A percentile compares a stretch with the other conserved stretches of the same genome.
These are phyloP conservation scores for Rhinoraja longicauda DNA, from an alignment of 2,797 vertebrate genomes.

Conservation along the genomic window DNA sequence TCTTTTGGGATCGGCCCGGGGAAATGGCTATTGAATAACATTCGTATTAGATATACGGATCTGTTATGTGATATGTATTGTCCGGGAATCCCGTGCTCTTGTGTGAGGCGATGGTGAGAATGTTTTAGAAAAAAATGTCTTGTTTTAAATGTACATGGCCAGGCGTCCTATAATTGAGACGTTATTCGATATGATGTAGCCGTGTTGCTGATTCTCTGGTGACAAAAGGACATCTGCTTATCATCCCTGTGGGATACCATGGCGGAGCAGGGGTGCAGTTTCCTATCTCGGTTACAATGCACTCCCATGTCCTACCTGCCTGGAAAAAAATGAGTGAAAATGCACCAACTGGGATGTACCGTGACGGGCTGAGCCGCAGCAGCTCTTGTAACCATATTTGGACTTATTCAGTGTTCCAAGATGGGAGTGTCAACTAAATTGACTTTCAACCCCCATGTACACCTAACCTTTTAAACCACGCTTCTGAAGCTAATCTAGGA, in stretches of 20 bases:
- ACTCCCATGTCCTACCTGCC: not conserved
- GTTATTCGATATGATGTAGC: not conserved
- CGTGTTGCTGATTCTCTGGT: not conserved
- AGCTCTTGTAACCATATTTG: slow-evolving; percentile 28
- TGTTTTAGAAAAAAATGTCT: not conserved
- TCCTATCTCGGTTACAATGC: not conserved
- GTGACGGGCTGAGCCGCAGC: not conserved
- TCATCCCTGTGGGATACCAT: not conserved
- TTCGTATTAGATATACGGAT: not conserved
- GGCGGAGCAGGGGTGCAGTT: not conserved
- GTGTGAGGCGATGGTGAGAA: not conserved
- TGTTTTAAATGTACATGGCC: not conserved
- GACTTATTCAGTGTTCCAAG: slow-evolving; percentile 7
- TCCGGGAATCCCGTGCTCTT: not conserved
- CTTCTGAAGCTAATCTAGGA: not conserved
- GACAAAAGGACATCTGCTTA: not conserved
- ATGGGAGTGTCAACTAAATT: not conserved
- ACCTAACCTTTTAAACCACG: slow-evolving; percentile 8
- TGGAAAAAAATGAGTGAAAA: not conserved
- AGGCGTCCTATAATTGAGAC: not conserved
- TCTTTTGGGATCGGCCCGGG: not conserved
- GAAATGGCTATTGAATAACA: not conserved
- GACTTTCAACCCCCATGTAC: slow-evolving; percentile 19
- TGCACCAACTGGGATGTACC: not conserved
- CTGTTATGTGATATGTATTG: not conserved